Evolutionary conservation across 2,113 vertebrate species (phyloP).

Genomic region (Cephalopholis sonnerati): DNA sequence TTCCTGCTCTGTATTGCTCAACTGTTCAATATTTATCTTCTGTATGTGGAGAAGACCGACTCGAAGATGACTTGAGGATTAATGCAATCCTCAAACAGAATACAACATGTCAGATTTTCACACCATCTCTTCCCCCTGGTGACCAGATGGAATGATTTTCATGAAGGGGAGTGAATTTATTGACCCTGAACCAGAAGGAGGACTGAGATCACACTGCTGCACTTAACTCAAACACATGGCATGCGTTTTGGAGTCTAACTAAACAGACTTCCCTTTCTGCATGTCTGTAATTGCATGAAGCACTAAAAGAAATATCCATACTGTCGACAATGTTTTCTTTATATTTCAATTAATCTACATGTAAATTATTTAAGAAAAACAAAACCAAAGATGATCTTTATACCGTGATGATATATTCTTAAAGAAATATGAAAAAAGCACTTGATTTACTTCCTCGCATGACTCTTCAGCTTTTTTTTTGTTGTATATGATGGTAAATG

Average conservation of each 20-base stretch:
- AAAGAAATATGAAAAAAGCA: not conserved
- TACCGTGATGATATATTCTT: not conserved
- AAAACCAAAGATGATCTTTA: not conserved
- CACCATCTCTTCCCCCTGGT: constrained; percentile 43
- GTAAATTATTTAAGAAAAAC: not conserved
- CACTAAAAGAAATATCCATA: not conserved
- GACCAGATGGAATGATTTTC: constrained; percentile 53
- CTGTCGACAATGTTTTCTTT: not conserved
- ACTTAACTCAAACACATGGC: constrained; percentile 14
- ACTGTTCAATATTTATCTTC: constrained; percentile 66
- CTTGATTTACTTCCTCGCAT: not conserved
- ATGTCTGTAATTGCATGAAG: not conserved
- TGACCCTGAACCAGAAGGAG: constrained; percentile 17
- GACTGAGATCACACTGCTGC: constrained; percentile 5
- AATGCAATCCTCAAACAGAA: constrained; percentile 75
- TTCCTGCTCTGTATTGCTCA: constrained; percentile 7
- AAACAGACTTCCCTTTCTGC: not conserved
- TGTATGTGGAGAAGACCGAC: constrained; percentile 47
- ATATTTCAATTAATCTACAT: not conserved
- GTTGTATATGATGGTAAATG: not conserved
- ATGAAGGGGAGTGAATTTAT: constrained; percentile 43
- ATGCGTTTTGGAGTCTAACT: not conserved
- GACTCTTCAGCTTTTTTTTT: not conserved
- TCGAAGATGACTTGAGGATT: constrained; percentile 67
- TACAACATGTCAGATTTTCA: constrained; percentile 73